A percentile compares a stretch with the other conserved stretches of the same genome.
Evolutionary conservation across 2,888 invertebrate species (phyloP).

Genomic region (Macrophya alboannulata): DNA sequence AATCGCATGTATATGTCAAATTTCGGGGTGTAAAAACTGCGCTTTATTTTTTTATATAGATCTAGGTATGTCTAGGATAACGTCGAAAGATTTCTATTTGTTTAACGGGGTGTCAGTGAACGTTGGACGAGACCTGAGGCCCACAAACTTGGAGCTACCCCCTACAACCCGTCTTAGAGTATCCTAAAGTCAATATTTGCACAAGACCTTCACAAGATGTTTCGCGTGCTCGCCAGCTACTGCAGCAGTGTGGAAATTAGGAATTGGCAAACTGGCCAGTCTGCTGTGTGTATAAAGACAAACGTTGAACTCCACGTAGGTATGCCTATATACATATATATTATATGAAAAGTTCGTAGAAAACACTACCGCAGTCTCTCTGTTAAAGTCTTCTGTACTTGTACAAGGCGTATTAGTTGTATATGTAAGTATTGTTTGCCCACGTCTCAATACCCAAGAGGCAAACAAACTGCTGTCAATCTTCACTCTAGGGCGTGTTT

Average conservation of each 20-base stretch:
- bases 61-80: no score
- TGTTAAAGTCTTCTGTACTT: not conserved
- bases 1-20: no score
- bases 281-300: constrained; percentile 23
- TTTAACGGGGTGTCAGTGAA: constrained; percentile 28
- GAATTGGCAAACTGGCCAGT: constrained; percentile 50
- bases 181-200: constrained; percentile 45
- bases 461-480: not conserved
- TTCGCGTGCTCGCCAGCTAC: constrained; percentile 41
- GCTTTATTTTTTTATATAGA: not conserved
- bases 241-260: constrained; percentile 25
- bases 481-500: not conserved
- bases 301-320: not conserved
- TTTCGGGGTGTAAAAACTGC: no score
- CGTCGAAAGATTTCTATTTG: constrained; percentile 24
- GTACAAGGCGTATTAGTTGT: no score
- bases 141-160: not conserved
- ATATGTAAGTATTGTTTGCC: not conserved
- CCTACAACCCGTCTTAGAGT: constrained; percentile 14
- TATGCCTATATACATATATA: constrained; percentile 12
- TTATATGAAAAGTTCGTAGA: constrained; percentile 52
- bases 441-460: not conserved
- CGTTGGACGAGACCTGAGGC: not conserved
- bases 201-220: constrained; percentile 53
- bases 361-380: not conserved